Evolutionary conservation across 2,113 vertebrate genomes (phyloP), one percentile per base, ranked within the genome.

Genomic region (Cryptoleucopteryx plumbea): DNA sequence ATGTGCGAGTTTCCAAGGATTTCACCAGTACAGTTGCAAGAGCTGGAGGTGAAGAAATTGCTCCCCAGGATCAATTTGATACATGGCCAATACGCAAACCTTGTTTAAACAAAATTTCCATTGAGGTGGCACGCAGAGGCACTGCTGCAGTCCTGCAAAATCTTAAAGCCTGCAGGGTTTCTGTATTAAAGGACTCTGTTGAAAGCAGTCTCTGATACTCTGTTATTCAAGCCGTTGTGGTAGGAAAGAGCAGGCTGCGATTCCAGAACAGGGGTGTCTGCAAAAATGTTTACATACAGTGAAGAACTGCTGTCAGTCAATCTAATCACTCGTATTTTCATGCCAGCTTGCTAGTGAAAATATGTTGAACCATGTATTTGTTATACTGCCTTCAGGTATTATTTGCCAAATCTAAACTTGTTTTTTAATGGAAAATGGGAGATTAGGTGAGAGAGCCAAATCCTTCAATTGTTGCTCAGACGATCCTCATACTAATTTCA

Each of bases 281-380:
- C 65, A 83, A 36, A 88, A 86, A 67, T 93, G 86, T 92, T 94
- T 93, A 48, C 71, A 65, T 63, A 65, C 52, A 93, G 26, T 52
- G 43, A 77, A 95, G 68, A 94, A 68, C 52, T 82, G 34, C 70
- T 84, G 89, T 86, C 95, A 81, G 53, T 96, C 85, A 81, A n/a
- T 59, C 21, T 61, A 65, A 68, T 93, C 2, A 7, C 70, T 93
- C 7, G 0, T 42, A 48, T 63, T 91, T 93, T 84, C 61, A 21
- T 61, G 83, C 68, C 68, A 92, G 43, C 56, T 89, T 86, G 52
- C 86, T 74, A 23, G 65, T 43, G 80, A 92, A 90, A 81, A 83
- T 86, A 78, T 3, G 23, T 82, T 86, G 82, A 58, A 55, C 81
- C 20, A 11, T 20, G 9, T 83, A 75, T 93, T 96, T 94, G 48